phyloP scores from a whole-genome alignment of 2,888 invertebrate genomes.

The Timema cristinae region DNA sequence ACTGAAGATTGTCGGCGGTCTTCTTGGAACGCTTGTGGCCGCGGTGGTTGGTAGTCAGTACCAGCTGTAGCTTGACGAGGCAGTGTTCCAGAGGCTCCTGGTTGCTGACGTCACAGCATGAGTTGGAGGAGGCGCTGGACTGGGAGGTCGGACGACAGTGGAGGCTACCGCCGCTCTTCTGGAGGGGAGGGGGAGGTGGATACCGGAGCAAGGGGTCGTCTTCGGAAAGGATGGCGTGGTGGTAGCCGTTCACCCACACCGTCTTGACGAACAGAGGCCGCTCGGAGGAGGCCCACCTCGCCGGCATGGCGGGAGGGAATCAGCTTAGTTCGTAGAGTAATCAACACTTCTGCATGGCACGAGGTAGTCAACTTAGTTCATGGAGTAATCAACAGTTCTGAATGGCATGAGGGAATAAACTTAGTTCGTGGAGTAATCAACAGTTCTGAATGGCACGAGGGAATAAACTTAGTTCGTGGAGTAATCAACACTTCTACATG shows the following conservation, averaged over 20 bases:
- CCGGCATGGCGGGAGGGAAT: constrained; percentile 41
- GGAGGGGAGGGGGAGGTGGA: constrained; percentile 50
- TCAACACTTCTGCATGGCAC: too few species aligned
- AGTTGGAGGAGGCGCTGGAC: not conserved
- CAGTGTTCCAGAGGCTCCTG: constrained; percentile 26
- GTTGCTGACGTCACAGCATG: constrained; percentile 19
- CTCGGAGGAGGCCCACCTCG: constrained; percentile 56
- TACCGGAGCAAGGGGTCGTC: constrained; percentile 52
- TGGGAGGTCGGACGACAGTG: constrained; percentile 15
- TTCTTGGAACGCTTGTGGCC: constrained; percentile 12
- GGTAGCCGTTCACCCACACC: constrained; percentile 67
- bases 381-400: too few species aligned
- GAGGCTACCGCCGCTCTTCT: not conserved
- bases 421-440: too few species aligned
- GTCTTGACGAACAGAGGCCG: constrained; percentile 54
- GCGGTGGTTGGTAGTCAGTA: constrained; percentile 18
- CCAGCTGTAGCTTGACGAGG: constrained; percentile 31
- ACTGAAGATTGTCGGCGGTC: not conserved
- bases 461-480: too few species aligned
- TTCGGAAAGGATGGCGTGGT: constrained; percentile 63
- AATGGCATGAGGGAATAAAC: too few species aligned
- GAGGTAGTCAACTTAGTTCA: too few species aligned
- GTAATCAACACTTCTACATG: too few species aligned
- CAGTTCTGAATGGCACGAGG: too few species aligned
- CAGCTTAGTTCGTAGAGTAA: too few species aligned